These are phyloP conservation scores for Lucifuga dentata DNA, from an alignment of 2,113 vertebrate genomes.

Conservation along the genomic window DNA sequence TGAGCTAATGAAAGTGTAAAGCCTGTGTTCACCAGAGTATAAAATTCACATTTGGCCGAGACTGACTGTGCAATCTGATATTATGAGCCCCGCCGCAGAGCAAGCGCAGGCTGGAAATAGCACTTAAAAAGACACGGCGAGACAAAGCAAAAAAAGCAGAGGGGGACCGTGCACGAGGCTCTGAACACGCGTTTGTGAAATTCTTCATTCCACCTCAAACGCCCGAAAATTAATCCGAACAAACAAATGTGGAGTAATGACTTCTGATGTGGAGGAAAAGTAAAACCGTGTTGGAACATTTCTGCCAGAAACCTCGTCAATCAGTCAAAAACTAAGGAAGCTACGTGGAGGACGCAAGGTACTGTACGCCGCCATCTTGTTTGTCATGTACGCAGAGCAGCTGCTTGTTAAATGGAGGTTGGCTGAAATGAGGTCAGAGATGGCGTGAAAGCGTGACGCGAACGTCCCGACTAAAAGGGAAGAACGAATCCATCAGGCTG, in stretches of 20 bases:
- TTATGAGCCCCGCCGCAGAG: slow-evolving; percentile 76
- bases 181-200: not conserved
- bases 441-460: slow-evolving; percentile 49
- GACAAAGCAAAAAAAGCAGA: slow-evolving; percentile 25
- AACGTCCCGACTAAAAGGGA: not conserved
- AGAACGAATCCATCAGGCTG: not conserved
- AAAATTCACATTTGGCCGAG: slow-evolving; percentile 87
- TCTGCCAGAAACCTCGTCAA: slow-evolving; percentile 8
- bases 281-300: slow-evolving; percentile 2
- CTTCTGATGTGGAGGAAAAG: not conserved
- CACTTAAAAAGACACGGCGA: slow-evolving; percentile 39
- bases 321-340: slow-evolving; percentile 22
- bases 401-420: slow-evolving; percentile 58
- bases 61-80: slow-evolving; percentile 85
- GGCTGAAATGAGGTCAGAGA: slow-evolving; percentile 69
- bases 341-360: slow-evolving; percentile 61
- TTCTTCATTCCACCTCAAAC: no score
- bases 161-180: not conserved
- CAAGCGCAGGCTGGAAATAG: slow-evolving; percentile 57
- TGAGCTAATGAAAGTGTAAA: slow-evolving; percentile 90
- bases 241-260: no score
- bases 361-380: slow-evolving; percentile 77
- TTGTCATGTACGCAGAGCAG: slow-evolving; percentile 36
- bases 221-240: no score
- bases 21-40: slow-evolving; percentile 86